These are phyloP conservation scores for Drosophila biarmipes DNA, from an alignment of 1,140 invertebrate species.

Conservation along the genomic window DNA sequence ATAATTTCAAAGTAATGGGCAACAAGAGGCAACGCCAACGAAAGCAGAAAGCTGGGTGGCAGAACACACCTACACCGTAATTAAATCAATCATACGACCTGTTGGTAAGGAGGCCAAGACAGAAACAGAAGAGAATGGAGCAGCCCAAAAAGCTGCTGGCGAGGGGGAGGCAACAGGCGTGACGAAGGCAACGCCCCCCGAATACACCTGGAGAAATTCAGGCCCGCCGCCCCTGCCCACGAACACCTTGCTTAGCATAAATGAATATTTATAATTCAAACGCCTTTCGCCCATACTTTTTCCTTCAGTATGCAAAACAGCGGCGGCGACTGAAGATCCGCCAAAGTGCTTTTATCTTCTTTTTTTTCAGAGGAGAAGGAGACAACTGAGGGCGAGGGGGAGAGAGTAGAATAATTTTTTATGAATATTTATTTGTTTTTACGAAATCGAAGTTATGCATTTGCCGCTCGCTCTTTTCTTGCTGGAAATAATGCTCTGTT, in stretches of 20 bases:
- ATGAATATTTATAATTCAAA: conserved; percentile 80
- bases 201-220: conserved; percentile 71
- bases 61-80: conserved; percentile 62
- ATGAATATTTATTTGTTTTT: conserved; percentile 83
- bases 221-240: not conserved
- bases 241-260: conserved; percentile 70
- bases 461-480: conserved; percentile 42
- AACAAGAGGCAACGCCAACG: not conserved
- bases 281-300: conserved; percentile 48
- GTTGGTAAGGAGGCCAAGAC: conserved; percentile 38
- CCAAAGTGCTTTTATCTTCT: conserved; percentile 64
- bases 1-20: too few relatives aligned
- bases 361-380: not conserved
- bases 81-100: conserved; percentile 79
- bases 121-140: conserved; percentile 46
- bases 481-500: conserved; percentile 33
- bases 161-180: conserved; percentile 22
- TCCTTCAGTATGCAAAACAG: conserved; percentile 43
- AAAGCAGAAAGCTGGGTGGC: conserved; percentile 28
- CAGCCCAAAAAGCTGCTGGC: conserved; percentile 24
- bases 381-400: conserved; percentile 2
- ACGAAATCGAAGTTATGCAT: conserved; percentile 80
- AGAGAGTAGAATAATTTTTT: conserved; percentile 64
- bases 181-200: conserved; percentile 39
- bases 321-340: conserved; percentile 51